phyloP scores from a whole-genome alignment of 2,797 vertebrate genomes.

The Sebastes aleutianus region DNA sequence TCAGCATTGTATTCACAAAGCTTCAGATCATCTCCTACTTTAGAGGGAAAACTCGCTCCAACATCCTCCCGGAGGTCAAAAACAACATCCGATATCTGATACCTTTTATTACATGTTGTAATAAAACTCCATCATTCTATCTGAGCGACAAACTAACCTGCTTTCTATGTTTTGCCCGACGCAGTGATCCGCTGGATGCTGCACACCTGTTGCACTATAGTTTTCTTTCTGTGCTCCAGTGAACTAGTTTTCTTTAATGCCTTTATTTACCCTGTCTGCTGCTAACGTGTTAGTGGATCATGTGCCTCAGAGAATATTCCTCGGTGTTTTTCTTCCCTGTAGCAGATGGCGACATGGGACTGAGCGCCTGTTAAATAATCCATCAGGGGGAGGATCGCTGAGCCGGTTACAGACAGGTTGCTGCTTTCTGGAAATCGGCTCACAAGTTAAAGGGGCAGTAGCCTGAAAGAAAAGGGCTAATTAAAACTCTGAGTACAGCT shows the following conservation, averaged over 20 bases:
- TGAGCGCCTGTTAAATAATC: conserved; percentile 85
- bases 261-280: neutral
- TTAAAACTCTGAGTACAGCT: neutral
- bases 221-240: neutral
- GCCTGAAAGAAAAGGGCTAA: neutral
- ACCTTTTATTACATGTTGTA: conserved; percentile 25
- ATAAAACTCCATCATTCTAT: neutral
- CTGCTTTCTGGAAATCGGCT: conserved; percentile 70
- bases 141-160: conserved; percentile 18
- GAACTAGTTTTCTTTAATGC: neutral
- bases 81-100: neutral
- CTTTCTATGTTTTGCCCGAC: neutral
- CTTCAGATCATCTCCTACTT: conserved; percentile 20
- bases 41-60: neutral
- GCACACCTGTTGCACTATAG: conserved; percentile 31
- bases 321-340: conserved; percentile 56
- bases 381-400: conserved; percentile 80
- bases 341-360: conserved; percentile 76
- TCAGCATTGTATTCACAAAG: conserved; percentile 26
- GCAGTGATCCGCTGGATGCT: conserved; percentile 15
- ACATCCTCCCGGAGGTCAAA: conserved; percentile 13
- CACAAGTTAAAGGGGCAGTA: conserved; percentile 79
- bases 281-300: neutral
- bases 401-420: conserved; percentile 64
- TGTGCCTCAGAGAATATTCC: conserved; percentile 39